Conservation (phyloP, 2,888 invertebrate genomes). For the Hololepta plana region DNA sequence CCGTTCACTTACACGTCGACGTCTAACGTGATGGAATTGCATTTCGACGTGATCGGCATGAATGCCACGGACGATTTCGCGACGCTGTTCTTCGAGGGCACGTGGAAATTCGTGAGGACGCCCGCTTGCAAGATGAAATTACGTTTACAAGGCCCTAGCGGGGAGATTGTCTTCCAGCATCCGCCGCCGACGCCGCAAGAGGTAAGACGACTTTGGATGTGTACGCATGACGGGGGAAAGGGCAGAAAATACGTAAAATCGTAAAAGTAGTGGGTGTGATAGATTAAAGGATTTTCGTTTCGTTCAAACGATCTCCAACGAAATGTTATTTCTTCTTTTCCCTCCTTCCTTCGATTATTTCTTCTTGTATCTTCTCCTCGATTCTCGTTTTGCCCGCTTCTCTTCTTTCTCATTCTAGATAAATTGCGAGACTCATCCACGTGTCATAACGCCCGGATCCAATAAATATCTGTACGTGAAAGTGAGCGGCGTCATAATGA, state of each 20-base stretch:
- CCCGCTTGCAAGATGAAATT: constrained; percentile 51
- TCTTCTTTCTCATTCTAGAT: no score
- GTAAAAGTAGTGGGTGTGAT: no score
- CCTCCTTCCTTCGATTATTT: no score
- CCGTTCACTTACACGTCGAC: constrained; percentile 64
- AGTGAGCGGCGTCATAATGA: constrained; percentile 40
- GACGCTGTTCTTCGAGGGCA: constrained; percentile 67
- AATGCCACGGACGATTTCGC: constrained; percentile 71
- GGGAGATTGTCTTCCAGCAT: constrained; percentile 45
- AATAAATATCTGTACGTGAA: constrained; percentile 66
- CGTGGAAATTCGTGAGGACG: constrained; percentile 61
- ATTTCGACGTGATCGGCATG: constrained; percentile 71
- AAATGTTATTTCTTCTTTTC: no score
- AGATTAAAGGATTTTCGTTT: no score
- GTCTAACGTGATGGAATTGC: constrained; percentile 58
- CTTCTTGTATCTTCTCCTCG: no score
- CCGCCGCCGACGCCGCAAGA: constrained; percentile 17
- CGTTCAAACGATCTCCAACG: no score
- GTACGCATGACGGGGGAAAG: no score
- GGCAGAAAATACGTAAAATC: no score
- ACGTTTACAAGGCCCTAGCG: constrained; percentile 56
- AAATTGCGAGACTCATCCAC: constrained; percentile 62
- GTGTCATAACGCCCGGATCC: constrained; percentile 59
- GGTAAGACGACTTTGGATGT: no score
- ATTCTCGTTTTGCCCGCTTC: no score